phyloP scores from a whole-genome alignment of 2,888 invertebrate species.

The Pammene aurita region DNA sequence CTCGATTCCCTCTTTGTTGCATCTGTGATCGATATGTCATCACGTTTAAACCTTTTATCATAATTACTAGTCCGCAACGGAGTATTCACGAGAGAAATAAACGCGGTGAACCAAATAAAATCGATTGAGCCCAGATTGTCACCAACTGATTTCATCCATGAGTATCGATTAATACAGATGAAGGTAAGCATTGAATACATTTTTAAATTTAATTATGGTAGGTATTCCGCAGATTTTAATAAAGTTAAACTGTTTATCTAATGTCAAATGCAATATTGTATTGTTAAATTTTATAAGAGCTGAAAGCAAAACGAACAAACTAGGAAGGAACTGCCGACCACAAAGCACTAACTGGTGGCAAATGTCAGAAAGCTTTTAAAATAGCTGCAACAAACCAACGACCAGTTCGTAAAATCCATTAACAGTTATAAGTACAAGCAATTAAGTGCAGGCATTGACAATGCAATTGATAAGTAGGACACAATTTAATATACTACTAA shows the following conservation, averaged over 20 bases:
- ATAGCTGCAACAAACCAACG: conserved; percentile 55
- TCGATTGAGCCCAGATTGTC: neutral
- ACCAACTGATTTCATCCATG: neutral
- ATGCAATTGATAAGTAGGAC: conserved; percentile 36
- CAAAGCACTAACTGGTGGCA: conserved; percentile 60
- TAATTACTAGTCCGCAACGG: conserved; percentile 25
- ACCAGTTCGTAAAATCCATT: conserved; percentile 63
- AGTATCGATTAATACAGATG: neutral
- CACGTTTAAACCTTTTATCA: conserved; percentile 43
- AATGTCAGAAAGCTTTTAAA: conserved; percentile 80
- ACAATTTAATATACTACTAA: conserved; percentile 36
- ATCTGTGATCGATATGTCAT: conserved; percentile 52
- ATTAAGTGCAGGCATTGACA: conserved; percentile 41
- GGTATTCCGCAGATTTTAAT: too few species aligned
- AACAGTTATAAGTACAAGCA: conserved; percentile 55
- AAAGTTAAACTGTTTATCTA: neutral
- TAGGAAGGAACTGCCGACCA: conserved; percentile 37
- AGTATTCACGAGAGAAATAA: conserved; percentile 23
- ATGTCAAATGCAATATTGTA: neutral
- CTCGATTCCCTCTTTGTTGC: conserved; percentile 75
- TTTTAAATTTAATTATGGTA: too few species aligned
- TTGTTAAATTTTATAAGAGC: neutral
- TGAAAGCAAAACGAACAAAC: neutral
- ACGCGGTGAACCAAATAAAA: neutral
- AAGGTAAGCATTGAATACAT: neutral